Base-by-base conservation (phyloP, 2,888 invertebrate genomes). In the Ectemnius cavifrons region DNA sequence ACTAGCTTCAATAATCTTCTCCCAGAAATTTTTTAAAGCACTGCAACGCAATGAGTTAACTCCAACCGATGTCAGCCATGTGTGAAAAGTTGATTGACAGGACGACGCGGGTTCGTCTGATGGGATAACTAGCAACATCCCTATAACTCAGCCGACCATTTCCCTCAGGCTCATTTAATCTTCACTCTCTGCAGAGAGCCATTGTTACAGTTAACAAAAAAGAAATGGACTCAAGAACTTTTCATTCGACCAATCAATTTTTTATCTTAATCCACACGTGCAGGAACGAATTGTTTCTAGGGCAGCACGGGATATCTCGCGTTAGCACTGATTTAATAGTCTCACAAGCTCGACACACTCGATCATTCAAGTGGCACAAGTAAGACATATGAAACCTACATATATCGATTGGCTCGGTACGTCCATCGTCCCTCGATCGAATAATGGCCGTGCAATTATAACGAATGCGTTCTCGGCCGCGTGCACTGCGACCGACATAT, bases 51-150 rank as follows among this genome's bases (percentile, higher is more conserved):
- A 11, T 37, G 37, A 37, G 37, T 37, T 37, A 37, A 37, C 37
- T 37, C 8, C 37, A 37, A 8, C 37, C 4, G 37, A 47, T 71
- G 66, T 65, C 28, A 49, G 45, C 11, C 59, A 79, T 73, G 77
- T 67, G 81, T 70, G 82, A 84, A 85, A 83, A 78, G 77, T 81
- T 63, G 77, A 83, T 82, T 79, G 79, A 71, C 58, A 67, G 18
- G 59, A 67, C 72, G 77, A 71, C 63, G 79, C 65, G 71, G 77
- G 74, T 80, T 75, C 71, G 73, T 80, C 67, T 81, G 84, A 88
- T 88, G 84, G 83, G 85, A 87, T 88, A 88, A 88, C 85, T 83
- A 83, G 82, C 86, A 78, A 85, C 88, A 87, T 88, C 88, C 88
- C 70, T 81, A 83, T 85, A 85, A 79, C 79, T 85, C 84, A 80